A percentile compares a stretch with the other conserved stretches of the same genome.
Conservation (phyloP, 2,888 invertebrate species). For the Endotricha flammealis region DNA sequence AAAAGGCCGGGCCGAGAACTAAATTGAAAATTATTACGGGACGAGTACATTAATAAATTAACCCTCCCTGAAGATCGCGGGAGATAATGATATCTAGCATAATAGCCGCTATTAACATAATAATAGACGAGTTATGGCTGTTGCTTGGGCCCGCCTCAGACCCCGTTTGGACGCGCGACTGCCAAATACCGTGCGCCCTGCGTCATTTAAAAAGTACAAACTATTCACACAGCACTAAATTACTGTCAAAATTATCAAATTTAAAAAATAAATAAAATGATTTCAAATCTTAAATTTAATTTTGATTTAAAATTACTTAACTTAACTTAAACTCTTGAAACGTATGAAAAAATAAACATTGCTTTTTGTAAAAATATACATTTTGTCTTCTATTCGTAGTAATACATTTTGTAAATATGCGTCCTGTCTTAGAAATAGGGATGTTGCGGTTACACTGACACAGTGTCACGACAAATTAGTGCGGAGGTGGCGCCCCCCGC, state of each 20-base stretch:
- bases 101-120: conserved; percentile 20
- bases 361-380: no score
- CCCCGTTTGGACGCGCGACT: background rate
- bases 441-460: background rate
- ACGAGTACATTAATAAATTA: conserved; percentile 19
- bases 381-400: no score
- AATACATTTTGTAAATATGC: background rate
- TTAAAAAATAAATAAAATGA: no score
- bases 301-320: no score
- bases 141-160: background rate
- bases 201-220: background rate
- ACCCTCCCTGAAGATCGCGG: conserved; percentile 13
- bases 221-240: background rate
- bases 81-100: conserved; percentile 18
- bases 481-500: background rate
- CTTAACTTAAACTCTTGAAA: no score
- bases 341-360: no score
- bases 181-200: background rate
- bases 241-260: no score
- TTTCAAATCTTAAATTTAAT: no score
- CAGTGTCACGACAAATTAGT: background rate
- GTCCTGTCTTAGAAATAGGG: background rate
- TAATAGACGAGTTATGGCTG: conserved; percentile 12
- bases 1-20: background rate
- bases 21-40: conserved; percentile 18